Conservation (phyloP, 2,888 invertebrate genomes). For the Prosapia bicincta region DNA sequence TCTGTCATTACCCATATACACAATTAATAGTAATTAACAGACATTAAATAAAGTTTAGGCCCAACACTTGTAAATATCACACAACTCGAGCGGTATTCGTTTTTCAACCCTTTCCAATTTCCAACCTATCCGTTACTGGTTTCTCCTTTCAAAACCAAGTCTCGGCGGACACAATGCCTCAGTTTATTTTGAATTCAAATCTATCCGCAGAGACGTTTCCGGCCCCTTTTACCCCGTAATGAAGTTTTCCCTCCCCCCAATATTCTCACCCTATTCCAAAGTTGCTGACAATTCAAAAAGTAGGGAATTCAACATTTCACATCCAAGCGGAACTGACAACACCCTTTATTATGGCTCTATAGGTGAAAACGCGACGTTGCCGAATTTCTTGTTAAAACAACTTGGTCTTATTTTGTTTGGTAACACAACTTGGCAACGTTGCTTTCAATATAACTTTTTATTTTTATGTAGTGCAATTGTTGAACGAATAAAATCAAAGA, state of each 20-base stretch:
- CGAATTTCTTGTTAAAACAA: too few species aligned
- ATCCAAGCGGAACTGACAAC: not conserved
- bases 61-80: too few species aligned
- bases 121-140: not conserved
- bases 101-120: not conserved
- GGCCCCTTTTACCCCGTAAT: not conserved
- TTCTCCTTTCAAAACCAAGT: not conserved
- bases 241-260: not conserved
- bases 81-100: too few species aligned
- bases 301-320: not conserved
- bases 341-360: not conserved
- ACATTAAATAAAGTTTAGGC: too few species aligned
- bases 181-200: slow-evolving; percentile 2
- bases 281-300: not conserved
- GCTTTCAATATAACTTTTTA: too few species aligned
- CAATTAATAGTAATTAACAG: too few species aligned
- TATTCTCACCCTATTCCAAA: not conserved
- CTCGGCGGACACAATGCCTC: not conserved
- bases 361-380: not conserved
- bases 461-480: too few species aligned
- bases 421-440: too few species aligned
- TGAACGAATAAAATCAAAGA: too few species aligned
- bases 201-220: not conserved
- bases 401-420: too few species aligned
- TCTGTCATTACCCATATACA: too few species aligned